Base-by-base conservation (phyloP, 1,140 invertebrate genomes). In the Macrocentrus cingulum region DNA sequence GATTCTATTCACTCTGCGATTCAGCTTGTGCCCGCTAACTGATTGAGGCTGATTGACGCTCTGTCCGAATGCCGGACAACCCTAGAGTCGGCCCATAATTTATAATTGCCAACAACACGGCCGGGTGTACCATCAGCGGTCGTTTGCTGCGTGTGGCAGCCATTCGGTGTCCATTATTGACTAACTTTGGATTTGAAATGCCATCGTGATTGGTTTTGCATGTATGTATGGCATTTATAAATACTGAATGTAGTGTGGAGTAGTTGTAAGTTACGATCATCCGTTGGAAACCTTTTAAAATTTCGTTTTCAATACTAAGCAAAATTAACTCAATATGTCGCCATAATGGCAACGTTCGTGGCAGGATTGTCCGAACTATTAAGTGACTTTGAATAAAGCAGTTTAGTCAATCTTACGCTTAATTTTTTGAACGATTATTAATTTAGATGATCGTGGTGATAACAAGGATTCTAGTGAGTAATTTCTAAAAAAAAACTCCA, bases 1-100 rank as follows among this genome's bases (percentile, higher is more conserved):
- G 22, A n/a, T 37, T 37, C n/a, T 13, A 9, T 49, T 52, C 67
- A 66, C 66, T 64, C 70, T 70, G 69, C 73, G 72, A 74, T 77
- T 77, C 71, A 73, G 70, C 64, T 70, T 69, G 53, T 63, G 61
- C 54, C 62, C 62, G 68, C 66, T 77, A 74, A 75, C 71, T 77
- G 75, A 79, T 79, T 72, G 72, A 75, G 66, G 68, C 69, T 79
- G 76, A 79, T 76, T 77, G 74, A 77, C 73, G 72, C 69, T 74
- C 68, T 67, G 59, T 64, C 67, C 69, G 72, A 75, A 76, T 77
- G 71, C 71, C 66, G 68, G 68, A 68, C 67, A 64, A 71, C 66
- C 68, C 64, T 63, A 65, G 67, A 71, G 50, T 11, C 16, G 34
- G 73, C 66, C 71, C 68, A 74, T 77, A 77, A 77, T 78, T 77